Conservation (phyloP, 2,113 vertebrate species). For the Elephas maximus region DNA sequence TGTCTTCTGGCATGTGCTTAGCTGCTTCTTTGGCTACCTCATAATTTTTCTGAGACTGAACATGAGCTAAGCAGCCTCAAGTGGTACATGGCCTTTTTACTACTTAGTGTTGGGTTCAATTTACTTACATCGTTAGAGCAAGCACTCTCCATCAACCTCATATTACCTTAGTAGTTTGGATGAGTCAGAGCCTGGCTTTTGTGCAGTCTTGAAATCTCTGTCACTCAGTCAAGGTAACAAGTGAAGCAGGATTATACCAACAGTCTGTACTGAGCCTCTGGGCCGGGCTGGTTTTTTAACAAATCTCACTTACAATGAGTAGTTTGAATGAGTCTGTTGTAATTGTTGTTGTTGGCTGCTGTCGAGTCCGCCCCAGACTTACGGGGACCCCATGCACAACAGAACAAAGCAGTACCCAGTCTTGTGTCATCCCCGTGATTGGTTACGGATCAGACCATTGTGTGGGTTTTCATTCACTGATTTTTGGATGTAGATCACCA, state of each 20-base stretch:
- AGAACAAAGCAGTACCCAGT: background rate
- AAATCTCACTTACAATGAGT: background rate
- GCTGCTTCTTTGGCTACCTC: slow-evolving; percentile 20
- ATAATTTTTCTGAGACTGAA: background rate
- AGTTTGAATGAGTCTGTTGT: background rate
- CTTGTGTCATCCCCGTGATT: background rate
- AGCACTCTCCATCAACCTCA: background rate
- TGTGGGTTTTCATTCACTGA: background rate
- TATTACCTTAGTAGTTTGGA: background rate
- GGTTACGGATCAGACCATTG: background rate
- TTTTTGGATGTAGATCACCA: background rate
- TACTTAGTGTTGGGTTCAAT: background rate
- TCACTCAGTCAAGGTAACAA: background rate
- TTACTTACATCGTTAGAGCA: background rate
- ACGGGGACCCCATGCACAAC: background rate
- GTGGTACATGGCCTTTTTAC: background rate
- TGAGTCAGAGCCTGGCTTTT: background rate
- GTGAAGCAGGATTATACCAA: no score
- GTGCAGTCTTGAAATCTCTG: background rate
- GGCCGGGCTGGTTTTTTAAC: background rate
- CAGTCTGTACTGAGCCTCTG: background rate
- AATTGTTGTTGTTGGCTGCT: no score
- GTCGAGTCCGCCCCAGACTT: no score
- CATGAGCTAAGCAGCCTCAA: background rate
- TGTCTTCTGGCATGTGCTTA: background rate